These are phyloP conservation scores for Epinotia brunnichana DNA, from an alignment of 2,888 invertebrate species.

Conservation along the genomic window DNA sequence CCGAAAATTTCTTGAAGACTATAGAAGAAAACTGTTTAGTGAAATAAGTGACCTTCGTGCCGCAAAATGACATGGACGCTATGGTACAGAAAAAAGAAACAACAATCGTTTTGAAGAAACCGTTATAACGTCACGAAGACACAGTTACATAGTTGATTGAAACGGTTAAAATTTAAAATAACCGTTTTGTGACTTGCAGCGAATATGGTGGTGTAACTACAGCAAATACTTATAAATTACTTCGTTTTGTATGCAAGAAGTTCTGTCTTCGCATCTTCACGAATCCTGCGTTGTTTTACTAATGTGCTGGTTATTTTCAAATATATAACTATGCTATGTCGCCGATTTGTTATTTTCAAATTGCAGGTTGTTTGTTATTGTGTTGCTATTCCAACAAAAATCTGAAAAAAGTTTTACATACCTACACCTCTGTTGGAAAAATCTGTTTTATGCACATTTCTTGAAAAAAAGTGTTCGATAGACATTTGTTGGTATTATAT, in stretches of 20 bases:
- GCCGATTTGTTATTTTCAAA: not conserved
- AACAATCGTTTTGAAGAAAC: not conserved
- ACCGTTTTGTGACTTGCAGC: too few relatives aligned
- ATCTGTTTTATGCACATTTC: too few relatives aligned
- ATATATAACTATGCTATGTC: not conserved
- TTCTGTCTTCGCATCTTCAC: not conserved
- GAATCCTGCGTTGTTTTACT: not conserved
- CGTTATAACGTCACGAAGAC: not conserved
- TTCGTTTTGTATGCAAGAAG: not conserved
- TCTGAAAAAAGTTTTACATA: not conserved
- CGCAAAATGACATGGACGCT: not conserved
- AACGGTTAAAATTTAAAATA: too few relatives aligned
- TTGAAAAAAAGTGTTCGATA: too few relatives aligned
- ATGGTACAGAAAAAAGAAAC: not conserved
- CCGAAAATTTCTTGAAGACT: not conserved
- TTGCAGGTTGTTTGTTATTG: not conserved
- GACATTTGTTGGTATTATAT: too few relatives aligned
- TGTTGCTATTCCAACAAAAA: not conserved
- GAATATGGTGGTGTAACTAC: too few relatives aligned
- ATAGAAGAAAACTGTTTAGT: not conserved
- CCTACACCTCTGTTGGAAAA: not conserved
- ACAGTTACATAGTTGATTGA: not conserved
- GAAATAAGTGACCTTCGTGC: slow-evolving; percentile 40
- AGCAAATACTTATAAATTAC: not conserved
- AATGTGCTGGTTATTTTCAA: not conserved